A percentile compares a stretch with the other conserved stretches of the same genome.
Conservation (phyloP, 2,888 invertebrate species). For the Synergus itoensis region DNA sequence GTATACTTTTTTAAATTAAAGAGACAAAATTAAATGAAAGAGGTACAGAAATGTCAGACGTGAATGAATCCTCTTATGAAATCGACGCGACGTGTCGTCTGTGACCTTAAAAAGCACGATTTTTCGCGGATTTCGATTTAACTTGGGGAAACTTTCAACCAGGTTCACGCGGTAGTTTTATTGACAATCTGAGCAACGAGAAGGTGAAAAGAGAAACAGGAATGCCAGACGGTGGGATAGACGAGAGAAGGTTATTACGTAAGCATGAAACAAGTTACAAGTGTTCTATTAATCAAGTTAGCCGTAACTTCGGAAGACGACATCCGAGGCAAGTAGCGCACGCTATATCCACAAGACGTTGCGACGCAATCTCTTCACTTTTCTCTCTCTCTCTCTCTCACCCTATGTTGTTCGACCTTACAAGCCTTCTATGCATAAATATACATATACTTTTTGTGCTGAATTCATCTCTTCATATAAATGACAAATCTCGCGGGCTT, state of each 20-base stretch:
- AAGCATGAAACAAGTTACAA: constrained; percentile 70
- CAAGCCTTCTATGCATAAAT: constrained; percentile 44
- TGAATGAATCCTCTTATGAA: no score
- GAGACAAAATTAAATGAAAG: no score
- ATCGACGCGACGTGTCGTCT: neutral
- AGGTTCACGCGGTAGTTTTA: constrained; percentile 49
- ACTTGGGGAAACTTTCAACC: constrained; percentile 51
- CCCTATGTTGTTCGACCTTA: constrained; percentile 40
- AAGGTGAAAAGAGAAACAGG: constrained; percentile 48
- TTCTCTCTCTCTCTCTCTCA: constrained; percentile 16
- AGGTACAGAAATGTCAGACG: no score
- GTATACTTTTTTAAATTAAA: no score
- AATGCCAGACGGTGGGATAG: constrained; percentile 40
- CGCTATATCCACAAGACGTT: constrained; percentile 26
- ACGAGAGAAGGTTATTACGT: constrained; percentile 64
- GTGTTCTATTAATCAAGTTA: constrained; percentile 73
- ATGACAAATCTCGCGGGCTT: constrained; percentile 32
- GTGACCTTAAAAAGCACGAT: constrained; percentile 9
- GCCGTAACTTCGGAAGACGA: constrained; percentile 62
- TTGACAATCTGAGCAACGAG: constrained; percentile 52
- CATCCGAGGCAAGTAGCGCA: constrained; percentile 50
- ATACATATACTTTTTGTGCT: constrained; percentile 58
- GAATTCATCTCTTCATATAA: constrained; percentile 56
- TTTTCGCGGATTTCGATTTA: constrained; percentile 53
- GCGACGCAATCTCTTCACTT: constrained; percentile 29